Evolutionary conservation across 1,140 invertebrate species (phyloP).

Genomic region (Globodera rostochiensis): DNA sequence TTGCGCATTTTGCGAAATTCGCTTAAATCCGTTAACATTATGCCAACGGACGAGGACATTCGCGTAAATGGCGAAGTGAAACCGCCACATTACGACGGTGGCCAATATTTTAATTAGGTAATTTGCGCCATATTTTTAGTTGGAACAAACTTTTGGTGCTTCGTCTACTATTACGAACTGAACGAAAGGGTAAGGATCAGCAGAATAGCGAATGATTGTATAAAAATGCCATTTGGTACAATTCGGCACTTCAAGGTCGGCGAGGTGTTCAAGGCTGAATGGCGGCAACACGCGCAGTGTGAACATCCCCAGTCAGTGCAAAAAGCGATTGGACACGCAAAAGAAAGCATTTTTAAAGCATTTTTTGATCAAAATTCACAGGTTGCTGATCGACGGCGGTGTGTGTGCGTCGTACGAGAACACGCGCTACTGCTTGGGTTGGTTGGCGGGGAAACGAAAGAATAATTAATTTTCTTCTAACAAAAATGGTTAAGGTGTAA

Average conservation of each 20-base stretch:
- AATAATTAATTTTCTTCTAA: not conserved
- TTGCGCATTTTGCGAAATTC: conserved; percentile 14
- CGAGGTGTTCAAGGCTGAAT: conserved; percentile 27
- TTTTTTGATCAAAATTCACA: not conserved
- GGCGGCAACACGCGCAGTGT: not conserved
- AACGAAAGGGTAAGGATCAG: conserved; percentile 17
- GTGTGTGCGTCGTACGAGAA: conserved; percentile 17
- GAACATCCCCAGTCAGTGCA: conserved; percentile 13
- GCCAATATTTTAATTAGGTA: not conserved
- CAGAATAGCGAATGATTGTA: not conserved
- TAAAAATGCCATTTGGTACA: not conserved
- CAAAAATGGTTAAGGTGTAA: conserved; percentile 10
- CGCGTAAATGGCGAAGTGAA: not conserved
- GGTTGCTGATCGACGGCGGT: conserved; percentile 22
- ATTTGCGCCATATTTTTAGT: not conserved
- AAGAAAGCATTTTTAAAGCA: no score
- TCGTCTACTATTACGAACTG: conserved; percentile 28
- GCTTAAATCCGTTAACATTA: conserved; percentile 5
- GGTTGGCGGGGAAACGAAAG: not conserved
- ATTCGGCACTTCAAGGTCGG: conserved; percentile 12
- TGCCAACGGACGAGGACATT: conserved; percentile 4
- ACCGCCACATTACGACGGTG: conserved; percentile 12
- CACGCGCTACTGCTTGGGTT: conserved; percentile 25
- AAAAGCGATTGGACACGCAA: not conserved
- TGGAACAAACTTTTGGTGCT: conserved; percentile 20